Evolutionary conservation across 2,797 vertebrate species (phyloP).

Genomic region (Pseudochirops cupreus): DNA sequence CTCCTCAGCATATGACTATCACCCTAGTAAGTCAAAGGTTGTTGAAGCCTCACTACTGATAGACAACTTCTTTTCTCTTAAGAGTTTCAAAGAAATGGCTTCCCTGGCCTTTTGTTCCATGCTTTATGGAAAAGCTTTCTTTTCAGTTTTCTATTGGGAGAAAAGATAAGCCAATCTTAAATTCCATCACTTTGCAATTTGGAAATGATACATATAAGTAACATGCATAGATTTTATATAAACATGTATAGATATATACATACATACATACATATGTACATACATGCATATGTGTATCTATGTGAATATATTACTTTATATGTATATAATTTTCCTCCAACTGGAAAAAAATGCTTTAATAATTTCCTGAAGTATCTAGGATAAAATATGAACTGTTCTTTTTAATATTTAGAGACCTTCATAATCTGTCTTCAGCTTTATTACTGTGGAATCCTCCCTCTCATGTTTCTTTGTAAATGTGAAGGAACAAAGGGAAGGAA

Average conservation of each 20-base stretch:
- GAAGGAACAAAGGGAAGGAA: not conserved
- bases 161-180: slow-evolving; percentile 6
- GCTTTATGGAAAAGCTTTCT: slow-evolving; percentile 9
- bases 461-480: not conserved
- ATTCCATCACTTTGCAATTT: not conserved
- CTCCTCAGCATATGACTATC: not conserved
- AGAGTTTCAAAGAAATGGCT: slow-evolving; percentile 50
- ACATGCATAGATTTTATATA: not conserved
- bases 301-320: not conserved
- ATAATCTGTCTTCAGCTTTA: not conserved
- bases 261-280: too few relatives aligned
- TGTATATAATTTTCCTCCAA: not conserved
- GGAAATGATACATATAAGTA: slow-evolving; percentile 29
- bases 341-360: not conserved
- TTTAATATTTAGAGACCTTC: not conserved
- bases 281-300: too few relatives aligned
- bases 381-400: not conserved
- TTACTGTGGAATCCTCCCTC: not conserved
- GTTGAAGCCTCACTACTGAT: slow-evolving; percentile 46
- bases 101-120: slow-evolving; percentile 59
- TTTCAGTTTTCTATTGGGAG: slow-evolving; percentile 21
- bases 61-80: slow-evolving; percentile 41
- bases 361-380: not conserved
- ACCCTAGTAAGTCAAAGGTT: slow-evolving; percentile 7
- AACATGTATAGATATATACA: too few relatives aligned